These are phyloP conservation scores for Plagodis dolabraria DNA, from an alignment of 2,888 invertebrate species.

Conservation along the genomic window DNA sequence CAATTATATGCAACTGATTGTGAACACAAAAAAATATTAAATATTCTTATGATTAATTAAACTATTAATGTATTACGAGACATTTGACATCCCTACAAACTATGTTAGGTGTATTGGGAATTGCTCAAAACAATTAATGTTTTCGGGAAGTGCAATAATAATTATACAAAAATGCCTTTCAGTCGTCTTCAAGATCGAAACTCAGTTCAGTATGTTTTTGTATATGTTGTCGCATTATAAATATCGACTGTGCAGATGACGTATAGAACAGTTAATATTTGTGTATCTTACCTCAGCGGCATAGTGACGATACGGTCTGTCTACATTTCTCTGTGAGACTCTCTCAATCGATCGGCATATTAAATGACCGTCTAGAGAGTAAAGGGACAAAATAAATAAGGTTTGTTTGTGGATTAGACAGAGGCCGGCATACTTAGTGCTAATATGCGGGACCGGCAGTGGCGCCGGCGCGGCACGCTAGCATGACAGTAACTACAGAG, in stretches of 20 bases:
- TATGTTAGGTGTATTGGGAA: slow-evolving; percentile 38
- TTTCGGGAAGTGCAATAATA: slow-evolving; percentile 21
- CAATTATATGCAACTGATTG: not conserved
- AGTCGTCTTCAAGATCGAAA: slow-evolving; percentile 20
- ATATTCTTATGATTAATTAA: not conserved
- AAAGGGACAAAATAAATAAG: slow-evolving; percentile 86
- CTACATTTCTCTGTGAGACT: slow-evolving; percentile 85
- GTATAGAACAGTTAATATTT: slow-evolving; percentile 65
- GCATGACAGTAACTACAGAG: slow-evolving; percentile 84
- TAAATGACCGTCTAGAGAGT: slow-evolving; percentile 89
- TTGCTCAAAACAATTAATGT: slow-evolving; percentile 22
- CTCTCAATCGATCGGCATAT: slow-evolving; percentile 85
- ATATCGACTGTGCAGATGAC: slow-evolving; percentile 17
- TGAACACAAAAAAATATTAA: not conserved
- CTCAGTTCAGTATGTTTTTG: slow-evolving; percentile 17
- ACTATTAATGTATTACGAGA: slow-evolving; percentile 22
- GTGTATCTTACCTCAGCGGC: slow-evolving; percentile 81
- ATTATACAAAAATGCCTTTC: slow-evolving; percentile 16
- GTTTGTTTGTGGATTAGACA: slow-evolving; percentile 81
- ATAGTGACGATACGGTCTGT: slow-evolving; percentile 82
- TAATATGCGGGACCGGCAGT: slow-evolving; percentile 59
- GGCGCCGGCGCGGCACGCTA: slow-evolving; percentile 60
- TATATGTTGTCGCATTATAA: slow-evolving; percentile 4
- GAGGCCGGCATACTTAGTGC: slow-evolving; percentile 76
- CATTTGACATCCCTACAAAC: slow-evolving; percentile 44